phyloP scores from a whole-genome alignment of 2,113 vertebrate species.

The Dasyprocta punctata region DNA sequence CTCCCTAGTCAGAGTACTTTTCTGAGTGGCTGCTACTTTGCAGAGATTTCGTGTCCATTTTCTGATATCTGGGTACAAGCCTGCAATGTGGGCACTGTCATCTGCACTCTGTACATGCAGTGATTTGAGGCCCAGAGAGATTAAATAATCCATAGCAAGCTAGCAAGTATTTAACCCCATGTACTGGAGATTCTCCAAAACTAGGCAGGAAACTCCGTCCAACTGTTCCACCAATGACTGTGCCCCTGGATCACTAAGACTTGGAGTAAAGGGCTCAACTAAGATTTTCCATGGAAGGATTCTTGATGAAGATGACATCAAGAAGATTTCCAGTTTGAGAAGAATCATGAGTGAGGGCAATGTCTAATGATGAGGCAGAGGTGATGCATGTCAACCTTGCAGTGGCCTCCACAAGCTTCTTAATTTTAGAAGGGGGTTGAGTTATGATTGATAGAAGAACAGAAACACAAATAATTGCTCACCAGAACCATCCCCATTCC shows the following conservation, averaged over 20 bases:
- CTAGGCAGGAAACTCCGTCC: neutral
- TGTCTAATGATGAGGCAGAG: slow-evolving; percentile 76
- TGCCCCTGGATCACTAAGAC: neutral
- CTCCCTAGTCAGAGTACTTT: neutral
- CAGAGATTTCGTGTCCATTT: neutral
- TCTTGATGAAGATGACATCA: neutral
- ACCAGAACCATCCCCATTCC: neutral
- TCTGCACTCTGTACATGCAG: neutral
- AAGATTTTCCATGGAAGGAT: neutral
- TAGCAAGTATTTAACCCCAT: neutral
- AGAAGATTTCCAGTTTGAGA: slow-evolving; percentile 50
- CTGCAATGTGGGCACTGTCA: neutral
- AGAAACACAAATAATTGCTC: slow-evolving; percentile 21
- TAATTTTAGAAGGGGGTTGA: neutral
- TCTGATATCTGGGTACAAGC: neutral
- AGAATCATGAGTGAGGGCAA: slow-evolving; percentile 80
- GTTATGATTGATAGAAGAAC: neutral
- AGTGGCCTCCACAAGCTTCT: slow-evolving; percentile 43
- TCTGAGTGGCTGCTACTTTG: neutral
- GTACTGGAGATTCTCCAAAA: neutral
- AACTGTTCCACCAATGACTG: neutral
- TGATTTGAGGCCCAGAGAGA: neutral
- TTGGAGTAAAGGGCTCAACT: neutral
- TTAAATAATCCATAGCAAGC: neutral
- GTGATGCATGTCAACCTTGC: slow-evolving; percentile 69